Evolutionary conservation across 37 sponge, comb jelly and placozoan species (phyloP).

Genomic region (Ianthella basta): DNA sequence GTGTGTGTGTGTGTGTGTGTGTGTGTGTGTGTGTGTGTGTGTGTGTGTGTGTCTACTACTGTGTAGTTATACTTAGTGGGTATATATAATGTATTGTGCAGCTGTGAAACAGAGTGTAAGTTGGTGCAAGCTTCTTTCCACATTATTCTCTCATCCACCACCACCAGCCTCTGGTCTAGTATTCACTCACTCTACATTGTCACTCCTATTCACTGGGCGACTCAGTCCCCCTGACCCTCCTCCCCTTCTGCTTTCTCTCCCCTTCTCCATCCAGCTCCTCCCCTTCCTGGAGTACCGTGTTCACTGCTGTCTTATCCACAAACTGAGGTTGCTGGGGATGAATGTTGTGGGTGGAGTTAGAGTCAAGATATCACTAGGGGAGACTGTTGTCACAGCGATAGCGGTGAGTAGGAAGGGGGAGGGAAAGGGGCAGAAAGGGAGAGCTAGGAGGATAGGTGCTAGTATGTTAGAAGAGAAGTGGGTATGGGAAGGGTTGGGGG

Average conservation of each 20-base stretch:
- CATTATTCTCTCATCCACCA: too few relatives aligned
- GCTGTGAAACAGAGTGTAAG: too few relatives aligned
- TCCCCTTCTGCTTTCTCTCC: background rate
- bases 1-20: background rate
- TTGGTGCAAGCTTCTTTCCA: too few relatives aligned
- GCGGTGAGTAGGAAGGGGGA: constrained; percentile 55
- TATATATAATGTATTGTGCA: too few relatives aligned
- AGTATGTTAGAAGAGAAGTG: too few relatives aligned
- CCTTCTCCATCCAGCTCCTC: constrained; percentile 43
- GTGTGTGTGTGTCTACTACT: too few relatives aligned
- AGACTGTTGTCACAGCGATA: constrained; percentile 62
- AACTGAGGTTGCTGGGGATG: constrained; percentile 72
- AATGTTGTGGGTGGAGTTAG: constrained; percentile 70
- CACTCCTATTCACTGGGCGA: background rate
- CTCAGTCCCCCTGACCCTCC: background rate
- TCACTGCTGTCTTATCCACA: constrained; percentile 68
- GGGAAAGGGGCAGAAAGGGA: background rate
- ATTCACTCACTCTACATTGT: too few relatives aligned
- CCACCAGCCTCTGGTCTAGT: too few relatives aligned
- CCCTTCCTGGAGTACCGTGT: constrained; percentile 82
- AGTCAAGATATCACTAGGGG: constrained; percentile 65
- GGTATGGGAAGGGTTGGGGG: too few relatives aligned
- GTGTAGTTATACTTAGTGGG: too few relatives aligned
- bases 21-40: constrained; percentile 11
- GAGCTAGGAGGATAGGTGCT: too few relatives aligned